Base-by-base conservation (phyloP, 37 sponge, comb jelly and placozoan species). In the Beroe forskalii region DNA sequence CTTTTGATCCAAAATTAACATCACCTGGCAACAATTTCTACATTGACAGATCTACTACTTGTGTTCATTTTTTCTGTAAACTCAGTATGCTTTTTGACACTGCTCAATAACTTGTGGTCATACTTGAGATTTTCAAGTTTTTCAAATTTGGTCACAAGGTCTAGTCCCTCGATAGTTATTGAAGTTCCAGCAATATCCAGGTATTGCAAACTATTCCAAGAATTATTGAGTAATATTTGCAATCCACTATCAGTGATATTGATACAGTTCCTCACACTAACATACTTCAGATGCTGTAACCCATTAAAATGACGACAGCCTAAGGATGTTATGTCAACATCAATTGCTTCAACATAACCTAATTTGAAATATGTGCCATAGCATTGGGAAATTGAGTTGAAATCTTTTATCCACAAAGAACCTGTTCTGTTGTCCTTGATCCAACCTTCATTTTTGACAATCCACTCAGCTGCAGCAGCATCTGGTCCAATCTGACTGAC, bases 391-490 rank as follows among this genome's bases (percentile, higher is more conserved):
- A 80, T 4, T n/a, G 38, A 32, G 40, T 44, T 80, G 27, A 33
- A 80, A 27, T 80, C 86, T 44, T 80, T 44, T 1, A 80, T 41
- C 86, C 86, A 80, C 8, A 37, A 12, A 44, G 55, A 2, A 27
- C 55, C 55, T 12, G 12, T 17, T 17, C 12, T 48, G 6, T 48
- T 12, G 6, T 12, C 55, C 22, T 25, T 80, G 35, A 80, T 25
- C 27, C 55, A 80, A 6, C 86, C 86, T 44, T 80, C 86, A 80
- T 80, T 80, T 41, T 80, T 80, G 8, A 80, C 25, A 44, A 80
- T 41, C 86, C 86, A 80, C 30, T 80, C 86, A 25, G 86, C 86
- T 42, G 86, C 86, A 41, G 86, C 86, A 80, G 86, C 40, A 42
- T 80, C 86, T n/a, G 86, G 86, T 22, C 86, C 86, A 28, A 80